phyloP scores from a whole-genome alignment of 53 echinoderm and acorn worm species.

The Holothuria scabra region DNA sequence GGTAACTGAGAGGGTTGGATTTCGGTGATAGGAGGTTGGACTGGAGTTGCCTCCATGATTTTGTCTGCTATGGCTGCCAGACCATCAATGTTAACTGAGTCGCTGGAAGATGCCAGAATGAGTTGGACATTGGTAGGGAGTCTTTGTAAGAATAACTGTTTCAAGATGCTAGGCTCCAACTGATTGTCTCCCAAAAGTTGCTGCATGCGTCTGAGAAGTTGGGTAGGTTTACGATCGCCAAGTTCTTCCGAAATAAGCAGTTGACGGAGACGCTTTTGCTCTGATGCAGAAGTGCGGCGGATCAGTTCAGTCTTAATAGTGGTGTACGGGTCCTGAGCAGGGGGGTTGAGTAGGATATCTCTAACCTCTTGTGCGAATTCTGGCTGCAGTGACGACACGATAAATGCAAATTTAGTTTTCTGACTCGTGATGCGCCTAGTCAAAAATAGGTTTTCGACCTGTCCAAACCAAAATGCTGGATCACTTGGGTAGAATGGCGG shows the following conservation, averaged over 20 bases:
- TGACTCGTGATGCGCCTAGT: conserved; percentile 15
- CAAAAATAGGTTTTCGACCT: conserved; percentile 14
- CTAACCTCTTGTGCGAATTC: conserved; percentile 7
- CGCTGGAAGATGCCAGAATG: conserved; percentile 21
- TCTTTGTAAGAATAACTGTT: conserved; percentile 37
- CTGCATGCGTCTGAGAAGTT: conserved; percentile 20
- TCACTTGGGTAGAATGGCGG: conserved; percentile 18
- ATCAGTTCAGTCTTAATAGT: conserved; percentile 12
- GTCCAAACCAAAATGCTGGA: conserved; percentile 34
- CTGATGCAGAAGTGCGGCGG: not conserved
- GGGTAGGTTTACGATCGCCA: conserved; percentile 16
- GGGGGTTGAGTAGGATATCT: conserved; percentile 21
- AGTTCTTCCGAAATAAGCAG: conserved; percentile 29
- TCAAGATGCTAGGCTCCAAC: conserved; percentile 14
- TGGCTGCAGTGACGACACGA: conserved; percentile 21
- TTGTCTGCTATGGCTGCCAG: conserved; percentile 25
- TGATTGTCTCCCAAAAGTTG: conserved; percentile 14
- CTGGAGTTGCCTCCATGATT: conserved; percentile 6
- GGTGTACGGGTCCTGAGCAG: not conserved
- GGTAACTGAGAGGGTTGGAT: not conserved
- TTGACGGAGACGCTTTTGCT: not conserved
- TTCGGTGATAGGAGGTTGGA: not conserved
- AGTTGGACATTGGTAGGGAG: conserved; percentile 31
- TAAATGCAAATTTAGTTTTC: conserved; percentile 1
- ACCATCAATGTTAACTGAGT: not conserved